phyloP scores from a whole-genome alignment of 2,888 invertebrate species.

The Megaustenia siamemsis region DNA sequence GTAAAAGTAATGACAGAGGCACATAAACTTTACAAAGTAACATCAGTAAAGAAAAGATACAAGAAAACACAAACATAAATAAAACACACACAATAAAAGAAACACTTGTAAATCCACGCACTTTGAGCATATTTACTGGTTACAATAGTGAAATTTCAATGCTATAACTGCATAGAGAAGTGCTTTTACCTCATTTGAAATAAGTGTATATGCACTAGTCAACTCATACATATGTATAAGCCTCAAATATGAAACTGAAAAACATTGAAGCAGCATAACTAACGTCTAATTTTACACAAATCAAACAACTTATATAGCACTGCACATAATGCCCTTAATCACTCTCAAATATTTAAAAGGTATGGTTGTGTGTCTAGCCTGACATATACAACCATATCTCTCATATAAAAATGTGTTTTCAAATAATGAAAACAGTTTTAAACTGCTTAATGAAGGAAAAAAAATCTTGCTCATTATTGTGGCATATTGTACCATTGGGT shows the following conservation, averaged over 20 bases:
- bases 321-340: neutral
- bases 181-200: neutral
- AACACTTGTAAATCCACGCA: neutral
- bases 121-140: constrained; percentile 35
- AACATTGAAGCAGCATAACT: neutral
- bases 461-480: no score
- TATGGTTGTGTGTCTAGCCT: no score
- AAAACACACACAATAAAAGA: neutral
- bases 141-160: constrained; percentile 28
- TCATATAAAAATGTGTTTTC: no score
- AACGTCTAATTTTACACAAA: neutral
- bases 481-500: no score
- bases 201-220: constrained; percentile 11
- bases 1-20: no score
- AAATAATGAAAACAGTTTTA: no score
- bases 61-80: neutral
- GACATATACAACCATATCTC: no score
- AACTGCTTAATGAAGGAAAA: no score
- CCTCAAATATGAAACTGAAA: neutral
- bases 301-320: neutral
- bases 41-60: neutral
- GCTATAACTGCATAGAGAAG: neutral
- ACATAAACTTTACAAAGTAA: no score
- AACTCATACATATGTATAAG: neutral
- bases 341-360: neutral